phyloP scores from a whole-genome alignment of 53 echinoderm and acorn worm genomes.

The Apostichopus leukothele region DNA sequence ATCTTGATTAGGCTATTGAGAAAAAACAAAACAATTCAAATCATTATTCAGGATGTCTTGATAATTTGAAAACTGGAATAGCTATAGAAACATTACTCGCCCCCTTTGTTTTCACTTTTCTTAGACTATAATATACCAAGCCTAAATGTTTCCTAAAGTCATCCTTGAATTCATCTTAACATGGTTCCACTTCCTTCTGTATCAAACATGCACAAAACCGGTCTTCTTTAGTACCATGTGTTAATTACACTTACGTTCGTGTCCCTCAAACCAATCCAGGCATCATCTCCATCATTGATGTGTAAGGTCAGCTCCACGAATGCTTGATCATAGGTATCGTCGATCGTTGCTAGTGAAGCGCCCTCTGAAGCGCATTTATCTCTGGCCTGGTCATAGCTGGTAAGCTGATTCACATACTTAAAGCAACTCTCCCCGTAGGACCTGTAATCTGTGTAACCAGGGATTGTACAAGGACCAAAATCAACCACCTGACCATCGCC shows the following conservation, averaged over 20 bases:
- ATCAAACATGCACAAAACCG: too few relatives aligned
- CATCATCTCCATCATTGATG: slow-evolving; percentile 17
- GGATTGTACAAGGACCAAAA: slow-evolving; percentile 32
- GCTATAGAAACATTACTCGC: too few relatives aligned
- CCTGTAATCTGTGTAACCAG: slow-evolving; percentile 30
- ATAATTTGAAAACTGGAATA: not conserved
- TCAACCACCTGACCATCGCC: slow-evolving; percentile 28
- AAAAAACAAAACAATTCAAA: not conserved
- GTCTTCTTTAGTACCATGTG: too few relatives aligned
- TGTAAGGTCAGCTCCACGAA: slow-evolving; percentile 54
- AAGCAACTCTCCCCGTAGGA: slow-evolving; percentile 55
- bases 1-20: slow-evolving; percentile 49
- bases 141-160: too few relatives aligned
- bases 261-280: slow-evolving; percentile 61
- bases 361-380: slow-evolving; percentile 21
- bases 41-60: not conserved
- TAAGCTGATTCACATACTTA: slow-evolving; percentile 19
- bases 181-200: too few relatives aligned
- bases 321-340: slow-evolving; percentile 54
- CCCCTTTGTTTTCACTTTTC: too few relatives aligned
- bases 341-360: slow-evolving; percentile 52
- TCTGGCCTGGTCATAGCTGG: slow-evolving; percentile 36
- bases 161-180: too few relatives aligned
- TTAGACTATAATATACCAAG: too few relatives aligned
- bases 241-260: slow-evolving; percentile 34